phyloP scores from a whole-genome alignment of 2,888 invertebrate species.

The Tribolium freemani region DNA sequence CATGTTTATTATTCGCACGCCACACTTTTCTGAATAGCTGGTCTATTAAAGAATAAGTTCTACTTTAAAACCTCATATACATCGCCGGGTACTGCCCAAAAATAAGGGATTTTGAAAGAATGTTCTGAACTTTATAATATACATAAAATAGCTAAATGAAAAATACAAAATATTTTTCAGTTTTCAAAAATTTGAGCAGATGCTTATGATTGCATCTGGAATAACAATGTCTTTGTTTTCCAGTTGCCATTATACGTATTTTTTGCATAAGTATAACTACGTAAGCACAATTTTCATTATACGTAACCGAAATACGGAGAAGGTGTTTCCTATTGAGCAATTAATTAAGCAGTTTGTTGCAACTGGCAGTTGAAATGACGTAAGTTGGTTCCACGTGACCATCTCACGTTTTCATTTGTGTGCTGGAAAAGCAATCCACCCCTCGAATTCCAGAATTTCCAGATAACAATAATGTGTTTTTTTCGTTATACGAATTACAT shows the following conservation, averaged over 20 bases:
- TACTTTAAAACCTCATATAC: not conserved
- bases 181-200: not conserved
- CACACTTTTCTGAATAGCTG: not conserved
- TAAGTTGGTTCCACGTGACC: constrained; percentile 22
- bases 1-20: not conserved
- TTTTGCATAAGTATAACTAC: not conserved
- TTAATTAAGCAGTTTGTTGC: constrained; percentile 10
- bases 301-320: not conserved
- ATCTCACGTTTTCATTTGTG: constrained; percentile 19
- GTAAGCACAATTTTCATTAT: not conserved
- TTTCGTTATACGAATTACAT: not conserved
- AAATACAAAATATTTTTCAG: too few relatives aligned
- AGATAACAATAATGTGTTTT: not conserved
- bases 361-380: constrained; percentile 22
- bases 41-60: not conserved
- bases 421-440: constrained; percentile 6
- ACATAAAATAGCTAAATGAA: too few relatives aligned
- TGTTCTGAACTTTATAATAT: too few relatives aligned
- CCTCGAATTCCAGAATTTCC: not conserved
- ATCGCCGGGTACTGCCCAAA: too few relatives aligned
- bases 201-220: not conserved
- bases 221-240: not conserved
- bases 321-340: constrained; percentile 2
- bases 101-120: too few relatives aligned
- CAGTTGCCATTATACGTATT: not conserved